These are phyloP conservation scores for Drosophila helvetica DNA, from an alignment of 2,888 invertebrate genomes.

Conservation along the genomic window DNA sequence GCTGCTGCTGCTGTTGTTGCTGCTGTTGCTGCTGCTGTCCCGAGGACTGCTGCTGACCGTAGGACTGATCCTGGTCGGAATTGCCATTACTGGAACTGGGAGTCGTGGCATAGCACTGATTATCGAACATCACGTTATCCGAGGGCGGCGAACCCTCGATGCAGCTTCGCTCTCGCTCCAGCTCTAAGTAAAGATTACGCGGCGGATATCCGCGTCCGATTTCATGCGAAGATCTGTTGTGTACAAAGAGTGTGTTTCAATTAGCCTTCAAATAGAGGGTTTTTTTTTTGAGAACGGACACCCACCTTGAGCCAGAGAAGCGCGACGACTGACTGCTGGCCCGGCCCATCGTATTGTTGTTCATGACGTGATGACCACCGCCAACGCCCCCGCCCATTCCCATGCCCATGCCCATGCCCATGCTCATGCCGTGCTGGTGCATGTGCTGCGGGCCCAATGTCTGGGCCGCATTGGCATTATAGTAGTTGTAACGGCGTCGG, in stretches of 20 bases:
- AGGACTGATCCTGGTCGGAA: conserved; percentile 92
- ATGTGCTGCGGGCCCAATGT: conserved; percentile 86
- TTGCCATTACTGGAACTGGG: conserved; percentile 97
- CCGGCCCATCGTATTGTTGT: conserved; percentile 85
- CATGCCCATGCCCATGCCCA: conserved; percentile 47
- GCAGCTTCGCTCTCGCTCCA: conserved; percentile 88
- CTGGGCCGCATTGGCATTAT: conserved; percentile 84
- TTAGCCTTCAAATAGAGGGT: background rate
- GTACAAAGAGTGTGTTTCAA: background rate
- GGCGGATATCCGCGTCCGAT: conserved; percentile 89
- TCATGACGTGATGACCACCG: conserved; percentile 85
- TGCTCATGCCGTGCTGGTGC: conserved; percentile 82
- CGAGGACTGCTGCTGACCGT: conserved; percentile 84
- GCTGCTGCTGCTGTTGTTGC: conserved; percentile 83
- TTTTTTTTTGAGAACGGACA: conserved; percentile 21
- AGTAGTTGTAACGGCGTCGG: conserved; percentile 90
- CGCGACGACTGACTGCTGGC: conserved; percentile 87
- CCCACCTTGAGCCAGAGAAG: conserved; percentile 87
- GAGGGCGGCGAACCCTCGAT: conserved; percentile 92
- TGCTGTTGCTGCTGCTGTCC: conserved; percentile 85
- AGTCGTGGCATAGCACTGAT: conserved; percentile 97
- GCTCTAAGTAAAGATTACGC: conserved; percentile 90
- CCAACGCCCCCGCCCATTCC: conserved; percentile 74
- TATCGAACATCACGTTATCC: conserved; percentile 97
- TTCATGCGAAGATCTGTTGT: conserved; percentile 88